These are phyloP conservation scores for Atethmia centrago DNA, from an alignment of 2,888 invertebrate genomes.

Conservation along the genomic window DNA sequence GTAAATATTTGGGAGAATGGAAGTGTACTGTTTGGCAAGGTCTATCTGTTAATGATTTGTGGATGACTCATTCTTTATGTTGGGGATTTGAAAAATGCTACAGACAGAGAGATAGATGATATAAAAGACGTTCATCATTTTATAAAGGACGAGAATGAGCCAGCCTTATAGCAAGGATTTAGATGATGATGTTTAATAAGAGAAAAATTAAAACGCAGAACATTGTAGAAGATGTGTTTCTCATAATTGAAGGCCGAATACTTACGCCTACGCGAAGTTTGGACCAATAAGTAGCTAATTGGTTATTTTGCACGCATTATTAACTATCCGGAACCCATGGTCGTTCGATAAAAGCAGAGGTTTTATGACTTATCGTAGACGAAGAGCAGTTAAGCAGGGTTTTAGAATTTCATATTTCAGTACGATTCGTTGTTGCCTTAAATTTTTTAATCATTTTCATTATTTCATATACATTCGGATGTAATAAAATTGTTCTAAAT, in stretches of 20 bases:
- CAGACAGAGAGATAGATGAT: background rate
- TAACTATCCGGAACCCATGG: slow-evolving; percentile 12
- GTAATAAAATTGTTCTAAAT: too few relatives aligned
- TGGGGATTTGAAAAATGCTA: background rate
- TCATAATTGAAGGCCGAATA: slow-evolving; percentile 16
- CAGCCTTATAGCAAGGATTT: background rate
- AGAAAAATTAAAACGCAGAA: background rate
- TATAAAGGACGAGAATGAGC: background rate
- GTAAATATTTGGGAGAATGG: slow-evolving; percentile 54
- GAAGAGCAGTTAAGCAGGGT: too few relatives aligned
- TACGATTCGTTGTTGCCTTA: too few relatives aligned
- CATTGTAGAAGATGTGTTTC: slow-evolving; percentile 21
- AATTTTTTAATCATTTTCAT: too few relatives aligned
- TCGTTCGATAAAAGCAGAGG: background rate
- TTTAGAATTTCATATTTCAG: too few relatives aligned
- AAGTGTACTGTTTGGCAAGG: slow-evolving; percentile 37
- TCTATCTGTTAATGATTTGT: slow-evolving; percentile 25
- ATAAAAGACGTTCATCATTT: background rate
- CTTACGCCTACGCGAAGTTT: background rate
- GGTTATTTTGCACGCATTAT: slow-evolving; percentile 19
- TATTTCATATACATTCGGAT: too few relatives aligned
- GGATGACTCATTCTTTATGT: slow-evolving; percentile 20
- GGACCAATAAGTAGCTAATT: slow-evolving; percentile 9
- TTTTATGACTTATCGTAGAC: slow-evolving; percentile 10
- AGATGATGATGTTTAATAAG: background rate